These are phyloP conservation scores for Chloroceryle amazona DNA, from an alignment of 2,797 vertebrate genomes.

Conservation along the genomic window DNA sequence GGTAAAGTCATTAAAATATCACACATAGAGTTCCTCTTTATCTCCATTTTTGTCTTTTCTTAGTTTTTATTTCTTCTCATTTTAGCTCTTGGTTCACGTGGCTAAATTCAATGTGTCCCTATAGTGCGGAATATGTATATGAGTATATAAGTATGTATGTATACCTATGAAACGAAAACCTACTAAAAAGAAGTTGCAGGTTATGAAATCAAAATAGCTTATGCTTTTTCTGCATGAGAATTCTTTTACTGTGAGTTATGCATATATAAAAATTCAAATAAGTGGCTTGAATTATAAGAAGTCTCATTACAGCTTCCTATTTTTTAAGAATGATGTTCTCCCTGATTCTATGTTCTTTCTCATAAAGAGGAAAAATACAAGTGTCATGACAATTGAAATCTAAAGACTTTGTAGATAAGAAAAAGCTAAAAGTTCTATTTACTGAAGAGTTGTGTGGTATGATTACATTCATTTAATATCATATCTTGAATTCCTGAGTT, in stretches of 20 bases:
- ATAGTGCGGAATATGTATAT: not conserved
- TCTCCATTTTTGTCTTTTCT: not conserved
- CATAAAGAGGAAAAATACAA: not conserved
- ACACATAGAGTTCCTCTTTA: not conserved
- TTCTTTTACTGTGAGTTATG: not conserved
- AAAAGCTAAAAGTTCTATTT: not conserved
- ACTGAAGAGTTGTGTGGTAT: not conserved
- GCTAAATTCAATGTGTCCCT: not conserved
- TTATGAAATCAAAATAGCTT: not conserved
- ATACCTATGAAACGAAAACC: not conserved
- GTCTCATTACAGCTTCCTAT: not conserved
- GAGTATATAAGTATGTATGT: not conserved
- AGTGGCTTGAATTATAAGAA: not conserved
- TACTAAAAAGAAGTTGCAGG: not conserved
- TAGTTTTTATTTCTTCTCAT: not conserved
- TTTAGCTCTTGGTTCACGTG: not conserved
- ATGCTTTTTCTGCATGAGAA: not conserved
- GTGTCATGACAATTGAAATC: not conserved
- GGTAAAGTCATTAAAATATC: not conserved
- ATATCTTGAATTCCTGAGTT: not conserved
- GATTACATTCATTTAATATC: not conserved
- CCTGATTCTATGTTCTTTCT: not conserved
- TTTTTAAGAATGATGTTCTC: not conserved
- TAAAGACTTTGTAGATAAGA: not conserved
- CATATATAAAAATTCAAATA: not conserved